phyloP scores from a whole-genome alignment of 1,140 invertebrate species.

The Macrosteles quadrilineatus region DNA sequence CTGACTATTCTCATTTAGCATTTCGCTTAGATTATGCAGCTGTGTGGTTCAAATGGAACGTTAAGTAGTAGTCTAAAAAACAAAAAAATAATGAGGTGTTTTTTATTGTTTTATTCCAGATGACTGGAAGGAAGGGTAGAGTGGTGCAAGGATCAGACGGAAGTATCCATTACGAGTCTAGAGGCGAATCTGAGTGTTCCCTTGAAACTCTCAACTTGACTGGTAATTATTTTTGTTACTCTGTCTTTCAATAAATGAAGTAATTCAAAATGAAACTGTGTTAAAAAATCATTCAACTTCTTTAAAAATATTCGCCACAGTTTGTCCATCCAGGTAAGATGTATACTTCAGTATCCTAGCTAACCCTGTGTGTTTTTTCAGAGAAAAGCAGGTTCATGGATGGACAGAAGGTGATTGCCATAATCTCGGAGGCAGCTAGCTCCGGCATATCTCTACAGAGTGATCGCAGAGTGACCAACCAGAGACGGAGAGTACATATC shows the following conservation, averaged over 20 bases:
- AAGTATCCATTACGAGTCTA: constrained; percentile 90
- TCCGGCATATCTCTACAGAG: constrained; percentile 97
- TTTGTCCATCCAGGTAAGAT: no score
- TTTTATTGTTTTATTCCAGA: constrained; percentile 60
- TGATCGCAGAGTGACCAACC: constrained; percentile 90
- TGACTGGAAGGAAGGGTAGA: constrained; percentile 96
- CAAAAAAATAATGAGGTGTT: no score
- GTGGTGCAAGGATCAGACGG: constrained; percentile 89
- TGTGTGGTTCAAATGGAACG: no score
- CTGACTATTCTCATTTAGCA: no score
- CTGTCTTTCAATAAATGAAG: no score
- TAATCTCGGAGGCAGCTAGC: constrained; percentile 98
- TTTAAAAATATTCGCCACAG: no score
- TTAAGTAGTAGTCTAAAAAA: no score
- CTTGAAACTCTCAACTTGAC: constrained; percentile 97
- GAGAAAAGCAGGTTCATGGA: constrained; percentile 86
- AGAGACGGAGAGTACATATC: constrained; percentile 93
- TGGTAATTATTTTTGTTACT: no score
- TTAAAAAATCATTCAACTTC: no score
- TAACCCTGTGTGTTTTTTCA: no score
- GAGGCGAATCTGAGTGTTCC: constrained; percentile 91
- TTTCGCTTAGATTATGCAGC: no score
- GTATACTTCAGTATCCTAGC: no score
- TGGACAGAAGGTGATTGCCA: constrained; percentile 96
- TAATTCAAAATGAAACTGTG: neutral